Percentiles rank a stretch among this genome's conserved stretches.
phyloP scores from a whole-genome alignment of 2,113 vertebrate genomes.

The Condylura cristata region DNA sequence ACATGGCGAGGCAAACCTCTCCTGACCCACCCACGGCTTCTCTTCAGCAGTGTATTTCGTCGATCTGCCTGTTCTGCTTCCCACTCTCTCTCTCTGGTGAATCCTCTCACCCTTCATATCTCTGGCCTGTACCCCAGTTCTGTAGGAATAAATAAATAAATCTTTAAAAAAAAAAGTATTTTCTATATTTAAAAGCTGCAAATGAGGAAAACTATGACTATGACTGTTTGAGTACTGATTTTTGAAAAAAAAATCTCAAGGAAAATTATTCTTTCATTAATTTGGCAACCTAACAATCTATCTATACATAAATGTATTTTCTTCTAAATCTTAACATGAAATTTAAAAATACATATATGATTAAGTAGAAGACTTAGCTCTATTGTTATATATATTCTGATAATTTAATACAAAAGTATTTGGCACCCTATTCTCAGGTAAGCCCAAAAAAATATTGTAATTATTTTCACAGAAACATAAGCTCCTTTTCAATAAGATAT shows the following conservation, averaged over 20 bases:
- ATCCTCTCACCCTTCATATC: too few relatives aligned
- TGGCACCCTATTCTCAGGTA: not conserved
- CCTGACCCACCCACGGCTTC: too few relatives aligned
- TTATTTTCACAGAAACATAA: not conserved
- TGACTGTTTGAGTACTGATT: not conserved
- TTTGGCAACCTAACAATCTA: not conserved
- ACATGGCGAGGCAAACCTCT: too few relatives aligned
- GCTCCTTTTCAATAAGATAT: not conserved
- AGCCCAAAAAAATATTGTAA: not conserved
- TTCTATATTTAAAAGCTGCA: conserved; percentile 22
- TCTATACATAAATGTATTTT: not conserved
- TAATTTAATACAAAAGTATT: conserved; percentile 47
- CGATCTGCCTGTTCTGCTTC: too few relatives aligned
- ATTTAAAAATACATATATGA: not conserved
- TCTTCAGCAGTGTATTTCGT: too few relatives aligned
- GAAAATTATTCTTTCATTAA: not conserved
- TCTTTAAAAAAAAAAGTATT: too few relatives aligned
- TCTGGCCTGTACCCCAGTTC: too few relatives aligned
- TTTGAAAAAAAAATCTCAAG: not conserved
- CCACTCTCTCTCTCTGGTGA: too few relatives aligned
- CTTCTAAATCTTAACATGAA: conserved; percentile 2
- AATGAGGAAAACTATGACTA: not conserved
- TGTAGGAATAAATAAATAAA: too few relatives aligned
- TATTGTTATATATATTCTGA: not conserved
- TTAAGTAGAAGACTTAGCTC: not conserved